Percentiles rank a stretch among this genome's conserved stretches.
Conservation (phyloP, 2,797 vertebrate species). For the Gila robusta region DNA sequence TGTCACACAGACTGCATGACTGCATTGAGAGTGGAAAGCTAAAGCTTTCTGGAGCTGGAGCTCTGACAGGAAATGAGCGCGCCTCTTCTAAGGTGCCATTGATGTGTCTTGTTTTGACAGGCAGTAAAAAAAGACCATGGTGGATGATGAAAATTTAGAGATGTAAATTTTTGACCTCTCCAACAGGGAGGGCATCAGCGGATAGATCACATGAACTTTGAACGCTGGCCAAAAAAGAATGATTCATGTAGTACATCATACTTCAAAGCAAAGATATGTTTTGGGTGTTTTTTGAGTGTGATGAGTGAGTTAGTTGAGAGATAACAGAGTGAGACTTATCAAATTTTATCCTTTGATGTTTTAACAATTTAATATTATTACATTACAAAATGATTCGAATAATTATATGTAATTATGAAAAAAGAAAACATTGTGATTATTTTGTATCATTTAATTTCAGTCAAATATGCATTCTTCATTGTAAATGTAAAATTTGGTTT, state of each 20-base stretch:
- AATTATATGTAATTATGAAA: background rate
- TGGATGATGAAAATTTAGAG: conserved; percentile 32
- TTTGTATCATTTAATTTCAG: background rate
- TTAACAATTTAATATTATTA: background rate
- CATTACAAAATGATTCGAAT: background rate
- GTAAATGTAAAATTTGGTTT: background rate
- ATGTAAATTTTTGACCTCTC: conserved; percentile 31
- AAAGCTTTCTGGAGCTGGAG: conserved; percentile 21
- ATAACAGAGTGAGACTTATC: background rate
- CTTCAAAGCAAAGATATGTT: conserved; percentile 8
- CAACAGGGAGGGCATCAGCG: conserved; percentile 26
- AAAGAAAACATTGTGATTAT: background rate
- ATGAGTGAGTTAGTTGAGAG: background rate
- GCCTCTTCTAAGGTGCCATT: conserved; percentile 33
- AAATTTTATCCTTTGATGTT: background rate
- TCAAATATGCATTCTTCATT: background rate
- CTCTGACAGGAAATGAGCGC: conserved; percentile 43
- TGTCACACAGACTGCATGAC: conserved; percentile 41
- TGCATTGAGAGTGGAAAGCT: conserved; percentile 36
- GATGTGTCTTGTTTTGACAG: conserved; percentile 58
- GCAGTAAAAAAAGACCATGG: conserved; percentile 28
- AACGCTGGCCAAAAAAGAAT: background rate
- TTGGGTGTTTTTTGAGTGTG: background rate
- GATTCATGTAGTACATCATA: background rate
- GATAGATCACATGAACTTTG: conserved; percentile 26